Percentiles rank a stretch among this genome's conserved stretches.
These are phyloP conservation scores for Pyrrhosoma nymphula DNA, from an alignment of 2,888 invertebrate species.

Conservation along the genomic window DNA sequence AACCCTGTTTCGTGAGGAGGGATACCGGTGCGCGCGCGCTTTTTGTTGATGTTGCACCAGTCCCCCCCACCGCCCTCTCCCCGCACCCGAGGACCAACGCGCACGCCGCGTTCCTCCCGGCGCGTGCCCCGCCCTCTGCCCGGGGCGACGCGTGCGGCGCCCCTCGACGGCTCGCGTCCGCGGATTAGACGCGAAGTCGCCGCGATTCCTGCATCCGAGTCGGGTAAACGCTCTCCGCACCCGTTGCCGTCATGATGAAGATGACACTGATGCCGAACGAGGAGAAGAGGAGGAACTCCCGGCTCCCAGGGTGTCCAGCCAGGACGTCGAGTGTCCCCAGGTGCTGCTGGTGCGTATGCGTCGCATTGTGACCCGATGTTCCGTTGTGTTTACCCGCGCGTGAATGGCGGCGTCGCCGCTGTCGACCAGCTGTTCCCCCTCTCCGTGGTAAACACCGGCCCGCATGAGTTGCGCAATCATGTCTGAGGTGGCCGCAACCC, in stretches of 20 bases:
- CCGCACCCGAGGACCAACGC: not conserved
- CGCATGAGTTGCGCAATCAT: not conserved
- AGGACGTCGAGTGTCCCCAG: conserved; percentile 49
- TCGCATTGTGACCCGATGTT: too few species aligned
- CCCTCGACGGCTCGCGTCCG: not conserved
- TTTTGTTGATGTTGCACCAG: not conserved
- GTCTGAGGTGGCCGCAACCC: too few species aligned
- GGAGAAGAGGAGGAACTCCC: conserved; percentile 42
- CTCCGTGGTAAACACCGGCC: not conserved
- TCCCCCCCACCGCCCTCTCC: not conserved
- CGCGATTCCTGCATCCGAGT: not conserved
- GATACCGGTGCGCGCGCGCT: not conserved
- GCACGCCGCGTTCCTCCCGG: not conserved
- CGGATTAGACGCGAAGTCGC: not conserved
- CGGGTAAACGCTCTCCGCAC: not conserved
- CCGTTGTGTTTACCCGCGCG: not conserved
- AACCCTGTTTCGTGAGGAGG: not conserved
- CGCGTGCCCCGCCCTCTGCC: conserved; percentile 42
- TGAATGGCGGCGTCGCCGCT: not conserved
- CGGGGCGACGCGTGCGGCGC: conserved; percentile 14
- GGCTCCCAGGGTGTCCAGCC: conserved; percentile 40
- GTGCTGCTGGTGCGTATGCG: conserved; percentile 51
- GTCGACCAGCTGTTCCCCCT: not conserved
- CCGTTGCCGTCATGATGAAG: conserved; percentile 55
- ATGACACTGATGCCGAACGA: conserved; percentile 58